A percentile compares a stretch with the other conserved stretches of the same genome.
phyloP scores from a whole-genome alignment of 2,113 vertebrate species.

The Alligator sinensis region DNA sequence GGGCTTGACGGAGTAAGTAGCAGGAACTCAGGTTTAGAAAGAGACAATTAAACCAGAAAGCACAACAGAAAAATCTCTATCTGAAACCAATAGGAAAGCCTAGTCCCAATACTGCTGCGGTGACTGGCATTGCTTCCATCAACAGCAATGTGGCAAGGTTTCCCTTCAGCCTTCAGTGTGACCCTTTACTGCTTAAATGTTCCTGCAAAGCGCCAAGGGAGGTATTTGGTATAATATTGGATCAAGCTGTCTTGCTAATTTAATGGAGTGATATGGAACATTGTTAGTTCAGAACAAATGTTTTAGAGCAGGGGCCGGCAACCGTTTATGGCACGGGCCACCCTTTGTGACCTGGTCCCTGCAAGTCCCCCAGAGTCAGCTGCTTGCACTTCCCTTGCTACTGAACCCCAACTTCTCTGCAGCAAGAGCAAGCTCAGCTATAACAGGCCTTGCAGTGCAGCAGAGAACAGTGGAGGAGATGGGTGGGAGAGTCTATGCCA shows the following conservation, averaged over 20 bases:
- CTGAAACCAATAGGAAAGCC: neutral
- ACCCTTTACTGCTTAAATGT: neutral
- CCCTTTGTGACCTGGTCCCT: too few species aligned
- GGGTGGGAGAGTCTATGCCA: too few species aligned
- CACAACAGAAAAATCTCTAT: neutral
- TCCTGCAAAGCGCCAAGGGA: neutral
- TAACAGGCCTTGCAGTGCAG: too few species aligned
- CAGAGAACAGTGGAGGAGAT: too few species aligned
- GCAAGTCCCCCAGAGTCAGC: too few species aligned
- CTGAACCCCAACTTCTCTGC: too few species aligned
- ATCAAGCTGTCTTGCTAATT: neutral
- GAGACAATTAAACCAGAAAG: neutral
- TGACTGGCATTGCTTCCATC: neutral
- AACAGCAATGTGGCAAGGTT: neutral
- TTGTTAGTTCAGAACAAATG: neutral
- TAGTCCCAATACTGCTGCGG: neutral
- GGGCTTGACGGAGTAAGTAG: neutral
- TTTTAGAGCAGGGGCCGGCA: neutral
- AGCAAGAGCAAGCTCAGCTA: too few species aligned
- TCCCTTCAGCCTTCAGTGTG: neutral
- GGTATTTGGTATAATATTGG: neutral
- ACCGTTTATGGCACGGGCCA: too few species aligned
- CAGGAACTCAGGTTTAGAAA: neutral
- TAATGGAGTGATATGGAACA: neutral
- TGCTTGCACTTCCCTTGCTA: too few species aligned